phyloP scores from a whole-genome alignment of 2,888 invertebrate genomes.

The Eumacrocentrus americanus region DNA sequence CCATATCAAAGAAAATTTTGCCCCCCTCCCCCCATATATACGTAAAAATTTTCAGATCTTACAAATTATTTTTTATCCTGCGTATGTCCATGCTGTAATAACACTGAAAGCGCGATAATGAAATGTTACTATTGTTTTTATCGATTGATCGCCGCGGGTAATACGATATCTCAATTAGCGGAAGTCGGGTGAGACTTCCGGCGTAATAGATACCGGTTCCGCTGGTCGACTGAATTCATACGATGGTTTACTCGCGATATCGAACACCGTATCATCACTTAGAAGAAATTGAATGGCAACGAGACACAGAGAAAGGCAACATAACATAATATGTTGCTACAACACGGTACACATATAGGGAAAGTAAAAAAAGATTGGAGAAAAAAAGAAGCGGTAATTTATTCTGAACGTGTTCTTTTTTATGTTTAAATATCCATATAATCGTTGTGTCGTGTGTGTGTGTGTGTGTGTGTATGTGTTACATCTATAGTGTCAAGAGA shows the following conservation, averaged over 20 bases:
- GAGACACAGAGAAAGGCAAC: not conserved
- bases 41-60: not conserved
- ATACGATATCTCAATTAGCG: constrained; percentile 41
- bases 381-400: too few species aligned
- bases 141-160: constrained; percentile 22
- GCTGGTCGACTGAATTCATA: constrained; percentile 19
- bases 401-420: too few species aligned
- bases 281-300: constrained; percentile 10
- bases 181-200: constrained; percentile 47
- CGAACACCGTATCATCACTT: constrained; percentile 11
- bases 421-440: too few species aligned
- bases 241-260: constrained; percentile 21
- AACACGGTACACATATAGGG: too few species aligned
- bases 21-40: not conserved
- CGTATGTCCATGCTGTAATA: too few species aligned
- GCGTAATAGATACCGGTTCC: constrained; percentile 41
- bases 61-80: too few species aligned
- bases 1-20: not conserved
- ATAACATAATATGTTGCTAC: too few species aligned
- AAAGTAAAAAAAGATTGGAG: too few species aligned
- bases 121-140: constrained; percentile 5
- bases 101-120: too few species aligned
- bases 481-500: too few species aligned
- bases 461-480: too few species aligned
- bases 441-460: too few species aligned